Conservation (phyloP, 2,888 invertebrate genomes). For the Odontothrips loti region DNA sequence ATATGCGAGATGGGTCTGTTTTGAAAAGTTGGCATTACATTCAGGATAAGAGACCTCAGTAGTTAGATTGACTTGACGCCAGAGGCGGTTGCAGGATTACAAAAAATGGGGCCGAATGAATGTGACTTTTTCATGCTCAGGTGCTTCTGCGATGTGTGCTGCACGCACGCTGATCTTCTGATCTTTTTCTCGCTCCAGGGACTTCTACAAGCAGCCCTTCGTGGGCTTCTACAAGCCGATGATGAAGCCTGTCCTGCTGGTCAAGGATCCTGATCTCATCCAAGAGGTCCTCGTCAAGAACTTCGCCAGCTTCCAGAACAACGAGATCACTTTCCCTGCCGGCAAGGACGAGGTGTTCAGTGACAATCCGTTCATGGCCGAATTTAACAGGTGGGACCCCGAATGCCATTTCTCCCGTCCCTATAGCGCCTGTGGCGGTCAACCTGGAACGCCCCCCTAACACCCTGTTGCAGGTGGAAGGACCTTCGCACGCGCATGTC, state of each 20-base stretch:
- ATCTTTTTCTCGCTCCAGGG: neutral
- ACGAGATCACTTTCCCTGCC: neutral
- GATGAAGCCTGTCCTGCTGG: neutral
- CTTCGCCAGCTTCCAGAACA: neutral
- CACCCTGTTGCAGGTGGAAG: neutral
- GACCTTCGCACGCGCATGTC: neutral
- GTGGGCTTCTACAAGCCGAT: neutral
- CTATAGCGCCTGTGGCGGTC: no score
- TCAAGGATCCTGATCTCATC: neutral
- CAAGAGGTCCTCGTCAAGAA: neutral
- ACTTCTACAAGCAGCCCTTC: neutral
- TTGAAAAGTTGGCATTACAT: no score
- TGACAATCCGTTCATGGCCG: neutral
- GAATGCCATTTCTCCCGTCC: no score
- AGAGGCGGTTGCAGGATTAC: no score
- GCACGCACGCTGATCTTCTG: neutral
- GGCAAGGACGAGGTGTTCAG: slow-evolving; percentile 5
- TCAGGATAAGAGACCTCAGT: no score
- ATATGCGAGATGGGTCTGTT: no score
- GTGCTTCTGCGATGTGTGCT: no score
- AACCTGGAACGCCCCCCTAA: neutral
- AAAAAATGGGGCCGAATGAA: no score
- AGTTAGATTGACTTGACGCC: no score
- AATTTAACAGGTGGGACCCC: neutral
- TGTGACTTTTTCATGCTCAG: no score